phyloP scores from a whole-genome alignment of 2,797 vertebrate genomes.

The Siniperca obscura region DNA sequence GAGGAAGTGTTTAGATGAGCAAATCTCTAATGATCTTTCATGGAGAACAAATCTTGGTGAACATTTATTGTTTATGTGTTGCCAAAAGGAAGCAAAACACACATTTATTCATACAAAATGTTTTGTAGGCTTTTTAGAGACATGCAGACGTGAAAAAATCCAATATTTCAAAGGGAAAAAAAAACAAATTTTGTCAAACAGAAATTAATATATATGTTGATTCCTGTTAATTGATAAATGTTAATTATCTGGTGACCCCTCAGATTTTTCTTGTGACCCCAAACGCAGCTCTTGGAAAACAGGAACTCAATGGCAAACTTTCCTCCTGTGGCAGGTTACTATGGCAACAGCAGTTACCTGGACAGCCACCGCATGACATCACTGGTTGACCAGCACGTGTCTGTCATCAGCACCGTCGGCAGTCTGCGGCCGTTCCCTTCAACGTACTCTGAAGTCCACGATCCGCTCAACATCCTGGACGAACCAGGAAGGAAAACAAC shows the following conservation, averaged over 20 bases:
- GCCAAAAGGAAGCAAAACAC: background rate
- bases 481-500: constrained; percentile 87
- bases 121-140: background rate
- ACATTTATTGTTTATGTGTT: background rate
- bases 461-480: constrained; percentile 96
- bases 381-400: constrained; percentile 97
- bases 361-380: constrained; percentile 91
- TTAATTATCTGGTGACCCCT: background rate
- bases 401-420: constrained; percentile 96
- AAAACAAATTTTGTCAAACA: background rate
- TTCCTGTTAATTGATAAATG: too few species aligned
- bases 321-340: constrained; percentile 86
- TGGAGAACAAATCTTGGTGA: background rate
- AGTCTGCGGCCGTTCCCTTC: constrained; percentile 87
- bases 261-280: background rate
- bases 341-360: constrained; percentile 87
- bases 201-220: background rate
- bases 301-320: background rate
- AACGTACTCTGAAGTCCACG: constrained; percentile 91
- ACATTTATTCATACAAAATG: background rate
- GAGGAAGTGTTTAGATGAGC: too few species aligned
- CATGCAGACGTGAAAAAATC: background rate
- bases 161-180: background rate
- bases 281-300: background rate
- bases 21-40: background rate